Conservation (phyloP, 2,113 vertebrate genomes). For the Sterna hirundo region DNA sequence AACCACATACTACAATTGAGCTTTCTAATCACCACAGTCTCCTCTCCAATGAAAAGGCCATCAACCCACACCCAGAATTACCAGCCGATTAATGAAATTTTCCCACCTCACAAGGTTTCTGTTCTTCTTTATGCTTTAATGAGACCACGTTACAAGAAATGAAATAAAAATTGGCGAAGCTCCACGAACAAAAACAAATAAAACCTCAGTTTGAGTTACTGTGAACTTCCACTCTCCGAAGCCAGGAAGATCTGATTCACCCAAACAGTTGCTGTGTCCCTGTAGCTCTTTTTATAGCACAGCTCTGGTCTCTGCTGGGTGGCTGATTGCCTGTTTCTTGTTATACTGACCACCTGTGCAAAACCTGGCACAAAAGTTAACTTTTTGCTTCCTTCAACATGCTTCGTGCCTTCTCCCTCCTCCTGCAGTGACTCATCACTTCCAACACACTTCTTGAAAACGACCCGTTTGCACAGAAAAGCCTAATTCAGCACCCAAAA, state of each 20-base stretch:
- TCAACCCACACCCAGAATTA: background rate
- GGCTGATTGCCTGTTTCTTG: background rate
- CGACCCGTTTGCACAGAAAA: accelerated
- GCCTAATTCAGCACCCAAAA: background rate
- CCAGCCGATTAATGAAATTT: background rate
- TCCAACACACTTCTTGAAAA: background rate
- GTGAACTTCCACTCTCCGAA: background rate
- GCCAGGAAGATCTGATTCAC: background rate
- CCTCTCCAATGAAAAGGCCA: background rate
- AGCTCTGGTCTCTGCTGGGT: background rate
- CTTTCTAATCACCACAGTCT: background rate
- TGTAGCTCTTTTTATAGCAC: background rate
- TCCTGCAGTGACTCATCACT: background rate
- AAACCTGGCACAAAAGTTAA: background rate
- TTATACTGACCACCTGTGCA: background rate
- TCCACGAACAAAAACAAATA: background rate
- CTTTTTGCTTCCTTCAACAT: background rate
- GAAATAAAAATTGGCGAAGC: background rate
- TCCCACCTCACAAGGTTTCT: background rate
- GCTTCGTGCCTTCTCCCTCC: accelerated
- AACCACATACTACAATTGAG: background rate
- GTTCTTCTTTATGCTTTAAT: background rate
- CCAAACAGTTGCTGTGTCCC: background rate
- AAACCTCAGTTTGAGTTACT: background rate
- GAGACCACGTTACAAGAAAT: background rate